A percentile compares a stretch with the other conserved stretches of the same genome.
Evolutionary conservation across 2,113 vertebrate genomes (phyloP).

Genomic region (Bubalus kerabau): DNA sequence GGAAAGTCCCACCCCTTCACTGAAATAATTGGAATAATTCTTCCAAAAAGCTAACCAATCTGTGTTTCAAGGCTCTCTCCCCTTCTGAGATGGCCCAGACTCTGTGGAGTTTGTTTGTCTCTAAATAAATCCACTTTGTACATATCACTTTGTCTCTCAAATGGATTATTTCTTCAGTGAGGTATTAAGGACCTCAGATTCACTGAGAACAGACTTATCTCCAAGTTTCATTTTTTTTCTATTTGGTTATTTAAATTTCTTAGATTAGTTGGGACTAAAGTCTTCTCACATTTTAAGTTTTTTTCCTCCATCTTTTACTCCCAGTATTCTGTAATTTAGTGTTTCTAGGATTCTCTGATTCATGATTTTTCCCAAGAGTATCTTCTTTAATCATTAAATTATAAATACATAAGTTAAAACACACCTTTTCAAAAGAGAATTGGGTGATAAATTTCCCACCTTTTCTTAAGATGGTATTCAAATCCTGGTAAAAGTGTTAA

Average conservation of each 20-base stretch:
- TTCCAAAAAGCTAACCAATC: not conserved
- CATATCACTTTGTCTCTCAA: not conserved
- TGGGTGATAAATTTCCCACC: not conserved
- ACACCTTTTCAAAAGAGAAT: conserved; percentile 21
- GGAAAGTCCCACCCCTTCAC: not conserved
- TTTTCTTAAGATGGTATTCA: conserved; percentile 20
- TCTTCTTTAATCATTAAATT: not conserved
- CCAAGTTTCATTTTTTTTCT: not conserved
- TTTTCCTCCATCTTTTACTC: not conserved
- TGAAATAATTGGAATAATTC: not conserved
- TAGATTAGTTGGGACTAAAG: not conserved
- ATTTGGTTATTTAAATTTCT: not conserved
- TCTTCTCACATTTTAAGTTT: not conserved
- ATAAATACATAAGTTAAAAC: conserved; percentile 16
- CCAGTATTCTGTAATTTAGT: not conserved
- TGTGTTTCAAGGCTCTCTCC: not conserved
- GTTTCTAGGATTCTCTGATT: not conserved
- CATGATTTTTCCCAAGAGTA: not conserved
- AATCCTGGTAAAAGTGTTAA: conserved; percentile 18
- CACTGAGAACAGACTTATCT: not conserved
- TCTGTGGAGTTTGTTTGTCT: not conserved
- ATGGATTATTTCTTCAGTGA: too few relatives aligned
- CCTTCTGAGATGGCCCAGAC: not conserved
- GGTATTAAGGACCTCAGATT: too few relatives aligned
- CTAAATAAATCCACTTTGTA: not conserved